Percentiles rank a stretch among this genome's conserved stretches.
These are phyloP conservation scores for Mactromeris polynyma DNA, from an alignment of 2,888 invertebrate species.

Conservation along the genomic window DNA sequence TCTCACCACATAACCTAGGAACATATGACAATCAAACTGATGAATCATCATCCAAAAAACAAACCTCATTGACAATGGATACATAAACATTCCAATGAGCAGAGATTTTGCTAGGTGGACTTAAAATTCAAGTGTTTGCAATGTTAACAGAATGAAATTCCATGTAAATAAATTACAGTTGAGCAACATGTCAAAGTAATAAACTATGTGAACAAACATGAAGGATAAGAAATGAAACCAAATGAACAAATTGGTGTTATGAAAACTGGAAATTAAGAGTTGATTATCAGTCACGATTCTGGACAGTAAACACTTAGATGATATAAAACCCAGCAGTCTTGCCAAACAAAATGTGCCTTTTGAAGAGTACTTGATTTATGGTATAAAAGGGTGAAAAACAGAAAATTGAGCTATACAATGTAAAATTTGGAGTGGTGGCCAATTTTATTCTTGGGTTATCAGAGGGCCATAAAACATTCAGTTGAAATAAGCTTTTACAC, in stretches of 20 bases:
- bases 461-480: not conserved
- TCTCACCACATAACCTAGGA: not conserved
- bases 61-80: not conserved
- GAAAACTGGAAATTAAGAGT: not conserved
- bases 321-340: not conserved
- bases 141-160: conserved; percentile 1
- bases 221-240: not conserved
- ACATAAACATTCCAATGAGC: conserved; percentile 2
- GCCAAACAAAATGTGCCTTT: not conserved
- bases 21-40: not conserved
- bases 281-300: not conserved
- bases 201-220: not conserved
- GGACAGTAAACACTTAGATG: not conserved
- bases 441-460: not conserved
- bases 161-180: conserved; percentile 13
- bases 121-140: conserved; percentile 4
- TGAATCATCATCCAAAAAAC: not conserved
- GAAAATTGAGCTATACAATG: not conserved
- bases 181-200: not conserved
- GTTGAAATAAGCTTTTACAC: conserved; percentile 1
- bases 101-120: not conserved
- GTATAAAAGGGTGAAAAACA: not conserved
- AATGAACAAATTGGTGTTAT: not conserved
- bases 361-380: conserved; percentile 5
- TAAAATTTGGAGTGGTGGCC: not conserved